Percentiles rank a stretch among this genome's conserved stretches.
These are phyloP conservation scores for Sceliomorpha sp. DNA, from an alignment of 2,888 invertebrate genomes.

Conservation along the genomic window DNA sequence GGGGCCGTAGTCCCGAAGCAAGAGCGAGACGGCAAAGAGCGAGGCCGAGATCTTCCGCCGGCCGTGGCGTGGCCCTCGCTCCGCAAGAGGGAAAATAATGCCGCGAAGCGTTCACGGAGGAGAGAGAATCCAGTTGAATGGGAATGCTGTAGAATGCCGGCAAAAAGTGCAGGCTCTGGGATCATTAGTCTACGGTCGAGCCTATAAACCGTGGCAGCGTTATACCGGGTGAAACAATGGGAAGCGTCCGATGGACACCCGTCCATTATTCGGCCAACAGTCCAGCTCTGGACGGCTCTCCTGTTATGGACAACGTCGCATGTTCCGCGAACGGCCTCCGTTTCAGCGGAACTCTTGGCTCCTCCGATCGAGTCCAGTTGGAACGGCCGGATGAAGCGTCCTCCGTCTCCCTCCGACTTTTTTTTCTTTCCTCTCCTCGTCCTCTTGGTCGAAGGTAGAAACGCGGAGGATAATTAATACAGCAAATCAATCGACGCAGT, in stretches of 20 bases:
- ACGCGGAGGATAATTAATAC: neutral
- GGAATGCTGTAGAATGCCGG: constrained; percentile 80
- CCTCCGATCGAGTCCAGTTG: too few relatives aligned
- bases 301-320: too few relatives aligned
- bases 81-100: constrained; percentile 51
- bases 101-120: constrained; percentile 47
- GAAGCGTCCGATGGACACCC: constrained; percentile 29
- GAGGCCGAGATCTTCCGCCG: too few relatives aligned
- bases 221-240: constrained; percentile 72
- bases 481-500: constrained; percentile 11
- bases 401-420: too few relatives aligned
- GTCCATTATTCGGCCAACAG: constrained; percentile 12
- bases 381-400: too few relatives aligned
- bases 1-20: too few relatives aligned
- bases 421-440: too few relatives aligned
- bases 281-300: too few relatives aligned
- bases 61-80: constrained; percentile 26
- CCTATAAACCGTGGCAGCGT: constrained; percentile 69
- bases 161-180: constrained; percentile 78
- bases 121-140: constrained; percentile 72
- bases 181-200: constrained; percentile 79
- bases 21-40: too few relatives aligned
- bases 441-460: too few relatives aligned
- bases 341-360: too few relatives aligned
- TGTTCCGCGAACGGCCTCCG: too few relatives aligned